Base-by-base conservation (phyloP, 2,113 vertebrate species). In the Heterocephalus glaber region DNA sequence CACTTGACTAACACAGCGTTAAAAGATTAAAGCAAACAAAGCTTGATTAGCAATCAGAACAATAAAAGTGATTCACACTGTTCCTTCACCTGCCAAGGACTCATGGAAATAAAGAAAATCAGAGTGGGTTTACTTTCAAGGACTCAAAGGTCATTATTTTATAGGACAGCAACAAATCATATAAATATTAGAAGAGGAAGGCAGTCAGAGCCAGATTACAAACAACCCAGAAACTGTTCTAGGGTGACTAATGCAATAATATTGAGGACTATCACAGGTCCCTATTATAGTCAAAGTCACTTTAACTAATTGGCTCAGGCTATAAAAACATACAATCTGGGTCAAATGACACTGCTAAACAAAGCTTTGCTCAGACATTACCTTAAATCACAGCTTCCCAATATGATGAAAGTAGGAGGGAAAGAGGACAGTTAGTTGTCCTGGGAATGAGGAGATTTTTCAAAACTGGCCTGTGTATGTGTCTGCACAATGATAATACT, bases 321-420 rank as follows among this genome's bases (percentile, higher is more conserved):
- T 90, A 92, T 96, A 96, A 96, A 95, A 90, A 94, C 97, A 96
- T 97, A 96, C 61, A 96, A 92, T 80, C 74, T 98, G 89, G 65
- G 90, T 95, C 92, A 96, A 83, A 92, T 95, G 86, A 95, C 30
- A 28, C 28, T 54, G 85, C 16, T 26, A 63, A 84, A 84, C 49
- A 33, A 97, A 63, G 89, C 83, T 92, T 92, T 91, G 44, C 81
- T 96, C 92, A 86, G 30, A 96, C 54, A 63, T 92, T 92, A 84
- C 90, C 65, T 97, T 98, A 97, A 97, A 96, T 97, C 97, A 98
- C 92, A 95, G 92, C 80, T 88, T 94, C 86, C 68, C 80, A 85
- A 52, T 30, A 93, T 26, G 89, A 96, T 95, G 94, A 76, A 70
- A 89, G 79, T 33, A 77, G 56, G 60, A 87, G 76, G 35, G 41